Base-by-base conservation (phyloP, 2,113 vertebrate genomes). In the Cygnus buccinator region DNA sequence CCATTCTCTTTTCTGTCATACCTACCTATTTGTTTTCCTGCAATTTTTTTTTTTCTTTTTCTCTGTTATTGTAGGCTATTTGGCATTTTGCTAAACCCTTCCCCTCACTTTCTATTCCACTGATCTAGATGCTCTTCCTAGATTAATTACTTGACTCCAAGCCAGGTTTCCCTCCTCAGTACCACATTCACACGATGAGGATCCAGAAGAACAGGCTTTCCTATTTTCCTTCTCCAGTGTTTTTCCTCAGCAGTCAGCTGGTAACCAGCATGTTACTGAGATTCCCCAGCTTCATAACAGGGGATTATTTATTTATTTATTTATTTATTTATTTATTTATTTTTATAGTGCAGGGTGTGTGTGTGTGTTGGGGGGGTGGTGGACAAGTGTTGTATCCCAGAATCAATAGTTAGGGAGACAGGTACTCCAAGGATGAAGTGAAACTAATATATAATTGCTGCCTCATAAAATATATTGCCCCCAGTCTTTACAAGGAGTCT, bases 131-230 rank as follows among this genome's bases (percentile, higher is more conserved):
- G 3, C 13, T 33, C 13, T 58, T 84, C 29, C 20, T 26, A 20
- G 9, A 37, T 5, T 39, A 74, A 22, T 8, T 61, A 57, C 7
- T 2, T 54, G 55, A 71, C 12, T 4, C 6, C 1, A 0, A 82
- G 9, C 1, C 6, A 16, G 3, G 5, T 81, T 89, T 66, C 11
- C 16, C 3, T 50, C 35, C 84, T 77, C 20, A 61, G 14, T 52
- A 57, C 5, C 11, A 33, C 17, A 62, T 37, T 58, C 29, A 25
- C 5, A 22, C 28, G 6, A 73, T 18, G 13, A 61, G 63, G 77
- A 46, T 50, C 58, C 22, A 52, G 25, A 71, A 77, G 13, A 80
- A 57, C 3, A n/a, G 41, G 3, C 0, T 81, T 87, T 58, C 13
- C 1, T 70, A 7, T 57, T 44, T 89, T 74, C 10, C 4, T 79